Evolutionary conservation across 1,140 invertebrate genomes (phyloP).

Genomic region (Argopecten irradians): DNA sequence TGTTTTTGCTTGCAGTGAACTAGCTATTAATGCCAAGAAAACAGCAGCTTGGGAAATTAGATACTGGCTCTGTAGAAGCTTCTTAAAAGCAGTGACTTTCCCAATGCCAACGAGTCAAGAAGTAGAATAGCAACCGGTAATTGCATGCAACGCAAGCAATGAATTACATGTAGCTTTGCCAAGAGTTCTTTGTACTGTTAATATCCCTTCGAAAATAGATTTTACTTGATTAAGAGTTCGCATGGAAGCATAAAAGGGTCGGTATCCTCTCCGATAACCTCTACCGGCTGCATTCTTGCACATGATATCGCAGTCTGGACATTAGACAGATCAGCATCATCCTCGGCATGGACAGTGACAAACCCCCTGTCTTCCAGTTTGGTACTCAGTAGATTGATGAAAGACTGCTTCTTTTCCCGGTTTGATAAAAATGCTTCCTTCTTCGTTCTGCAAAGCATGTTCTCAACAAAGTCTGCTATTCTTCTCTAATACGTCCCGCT

Average conservation of each 20-base stretch:
- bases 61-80: background rate
- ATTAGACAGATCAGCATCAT: slow-evolving; percentile 28
- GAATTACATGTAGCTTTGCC: slow-evolving; percentile 13
- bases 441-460: slow-evolving; percentile 28
- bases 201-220: slow-evolving; percentile 14
- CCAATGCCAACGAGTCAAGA: slow-evolving; percentile 49
- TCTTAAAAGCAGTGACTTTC: slow-evolving; percentile 37
- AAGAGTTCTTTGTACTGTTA: background rate
- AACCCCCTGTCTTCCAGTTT: background rate
- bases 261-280: slow-evolving; percentile 33
- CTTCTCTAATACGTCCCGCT: too few species aligned
- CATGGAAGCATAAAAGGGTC: slow-evolving; percentile 36
- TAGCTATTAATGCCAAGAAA: background rate
- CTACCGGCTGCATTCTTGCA: background rate
- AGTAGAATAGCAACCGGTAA: slow-evolving; percentile 50
- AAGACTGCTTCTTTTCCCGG: slow-evolving; percentile 28
- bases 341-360: background rate
- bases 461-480: background rate
- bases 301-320: slow-evolving; percentile 24
- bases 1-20: background rate
- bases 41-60: slow-evolving; percentile 30
- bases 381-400: background rate
- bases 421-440: slow-evolving; percentile 29
- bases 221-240: background rate
- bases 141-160: slow-evolving; percentile 41